A percentile compares a stretch with the other conserved stretches of the same genome.
These are phyloP conservation scores for Leptonema lineaticorne DNA, from an alignment of 1,140 invertebrate genomes.

Conservation along the genomic window DNA sequence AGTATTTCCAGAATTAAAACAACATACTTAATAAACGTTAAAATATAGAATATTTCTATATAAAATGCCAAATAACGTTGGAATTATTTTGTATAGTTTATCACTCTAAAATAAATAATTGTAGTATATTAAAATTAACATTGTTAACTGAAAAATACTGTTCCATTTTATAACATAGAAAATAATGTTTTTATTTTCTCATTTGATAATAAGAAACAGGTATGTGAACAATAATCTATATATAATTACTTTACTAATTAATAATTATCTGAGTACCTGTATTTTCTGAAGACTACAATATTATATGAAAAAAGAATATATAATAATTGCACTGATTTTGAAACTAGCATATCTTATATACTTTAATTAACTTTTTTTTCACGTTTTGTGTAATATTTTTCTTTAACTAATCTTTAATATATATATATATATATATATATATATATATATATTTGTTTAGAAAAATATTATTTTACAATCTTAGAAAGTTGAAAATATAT, in stretches of 20 bases:
- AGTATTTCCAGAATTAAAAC: conserved; percentile 73
- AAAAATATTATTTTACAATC: too few relatives aligned
- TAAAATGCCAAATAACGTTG: conserved; percentile 2
- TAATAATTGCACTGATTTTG: too few relatives aligned
- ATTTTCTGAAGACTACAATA: neutral
- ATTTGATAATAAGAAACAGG: neutral
- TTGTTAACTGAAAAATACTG: too few relatives aligned
- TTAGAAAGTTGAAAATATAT: too few relatives aligned
- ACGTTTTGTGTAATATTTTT: too few relatives aligned
- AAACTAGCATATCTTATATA: too few relatives aligned
- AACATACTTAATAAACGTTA: conserved; percentile 45
- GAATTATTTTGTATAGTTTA: conserved; percentile 1
- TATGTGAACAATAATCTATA: neutral
- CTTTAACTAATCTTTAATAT: neutral
- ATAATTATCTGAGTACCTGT: conserved; percentile 6
- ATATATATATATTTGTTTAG: too few relatives aligned
- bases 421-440: neutral
- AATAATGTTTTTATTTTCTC: neutral
- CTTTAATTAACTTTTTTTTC: too few relatives aligned
- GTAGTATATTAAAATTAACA: neutral
- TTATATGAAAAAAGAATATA: neutral
- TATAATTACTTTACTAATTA: neutral
- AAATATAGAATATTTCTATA: neutral
- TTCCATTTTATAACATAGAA: neutral
- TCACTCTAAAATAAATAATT: neutral